Base-by-base conservation (phyloP, 64 coral and sea anemone species). In the Hydrozoanthus tunicans region DNA sequence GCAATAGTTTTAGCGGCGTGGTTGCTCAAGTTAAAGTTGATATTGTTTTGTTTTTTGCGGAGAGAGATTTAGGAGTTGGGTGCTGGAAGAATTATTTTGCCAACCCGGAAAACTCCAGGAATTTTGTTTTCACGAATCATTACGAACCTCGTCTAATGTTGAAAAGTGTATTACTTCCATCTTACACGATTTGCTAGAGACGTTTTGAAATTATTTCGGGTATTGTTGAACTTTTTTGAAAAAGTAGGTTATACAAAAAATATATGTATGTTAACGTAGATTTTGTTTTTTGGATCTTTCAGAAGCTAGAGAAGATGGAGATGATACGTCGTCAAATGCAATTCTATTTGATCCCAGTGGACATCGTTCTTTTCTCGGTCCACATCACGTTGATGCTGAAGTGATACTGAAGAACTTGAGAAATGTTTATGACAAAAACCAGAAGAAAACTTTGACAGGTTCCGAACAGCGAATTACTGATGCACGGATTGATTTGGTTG, bases 401-500 rank as follows among this genome's bases (percentile, higher is more conserved):
- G 83, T 86, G 20, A 58, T 71, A 32, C 55, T 70, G 17, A 86
- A 86, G 65, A 86, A 86, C 56, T 12, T 86, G 6, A 86, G 73
- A 58, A 68, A 86, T 3, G 24, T 86, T 73, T 86, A 86, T 32
- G 83, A 86, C 68, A 86, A 86, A 68, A 86, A 86, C 12, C 83
- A 86, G 65, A 73, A 72, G 68, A 86, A 86, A 51, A 86, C 83
- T 24, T 12, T 86, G 10, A 86, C 83, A 3, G 83, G 83, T 12
- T 86, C 83, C 15, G 83, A 86, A 58, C 83, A 86, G 54, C 83
- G 83, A 17, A 59, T 86, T 25, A 58, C 69, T 11, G 58, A 86
- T 57, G 67, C 83, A 58, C 83, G 69, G 56, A 86, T 86, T 72
- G 83, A 86, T 11, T 73, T 86, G 83, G 68, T 86, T 73, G 83